phyloP scores from a whole-genome alignment of 2,797 vertebrate species.

The Pteronotus mesoamericanus region DNA sequence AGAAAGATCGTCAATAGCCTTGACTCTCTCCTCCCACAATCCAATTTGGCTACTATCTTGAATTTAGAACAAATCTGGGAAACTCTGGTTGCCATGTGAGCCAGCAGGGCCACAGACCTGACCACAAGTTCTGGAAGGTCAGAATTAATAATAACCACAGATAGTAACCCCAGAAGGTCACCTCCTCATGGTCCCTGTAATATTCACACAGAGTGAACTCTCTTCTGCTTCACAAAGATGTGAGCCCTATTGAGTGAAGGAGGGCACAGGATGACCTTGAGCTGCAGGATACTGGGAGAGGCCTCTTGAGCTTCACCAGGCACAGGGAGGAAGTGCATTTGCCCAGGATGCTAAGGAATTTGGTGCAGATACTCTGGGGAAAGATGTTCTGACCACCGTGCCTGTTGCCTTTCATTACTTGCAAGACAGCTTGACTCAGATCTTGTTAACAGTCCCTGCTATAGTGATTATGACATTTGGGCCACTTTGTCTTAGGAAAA shows the following conservation, averaged over 20 bases:
- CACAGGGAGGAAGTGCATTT: background rate
- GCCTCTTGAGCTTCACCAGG: background rate
- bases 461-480: background rate
- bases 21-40: background rate
- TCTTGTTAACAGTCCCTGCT: background rate
- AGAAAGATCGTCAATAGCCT: background rate
- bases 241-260: background rate
- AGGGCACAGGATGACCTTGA: background rate
- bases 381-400: background rate
- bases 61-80: background rate
- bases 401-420: background rate
- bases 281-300: background rate
- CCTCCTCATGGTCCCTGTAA: background rate
- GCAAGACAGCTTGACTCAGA: background rate
- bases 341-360: background rate
- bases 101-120: background rate
- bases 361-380: background rate
- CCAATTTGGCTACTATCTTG: background rate
- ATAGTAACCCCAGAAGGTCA: background rate
- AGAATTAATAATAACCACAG: background rate
- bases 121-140: background rate
- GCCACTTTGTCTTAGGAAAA: background rate
- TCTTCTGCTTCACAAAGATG: background rate
- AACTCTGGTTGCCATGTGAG: background rate
- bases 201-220: background rate